Evolutionary conservation across 37 sponge, comb jelly and placozoan genomes (phyloP), one percentile per base, ranked within the genome.

Genomic region (Beroe forskalii): DNA sequence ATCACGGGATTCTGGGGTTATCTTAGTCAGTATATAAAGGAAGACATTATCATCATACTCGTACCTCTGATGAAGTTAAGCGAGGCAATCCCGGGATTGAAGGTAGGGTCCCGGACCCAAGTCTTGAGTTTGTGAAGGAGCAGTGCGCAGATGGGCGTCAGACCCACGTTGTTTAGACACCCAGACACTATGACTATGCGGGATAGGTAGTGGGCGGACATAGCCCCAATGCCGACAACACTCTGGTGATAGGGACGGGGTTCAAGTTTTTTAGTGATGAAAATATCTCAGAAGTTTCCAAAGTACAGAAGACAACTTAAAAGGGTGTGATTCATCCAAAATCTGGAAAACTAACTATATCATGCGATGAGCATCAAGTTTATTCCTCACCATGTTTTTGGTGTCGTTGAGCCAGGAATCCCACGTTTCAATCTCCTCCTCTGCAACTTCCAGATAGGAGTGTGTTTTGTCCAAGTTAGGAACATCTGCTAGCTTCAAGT

Each of bases 401-500:
- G 35, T 80, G 30, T 80, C 86, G 0, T 20, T 37, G 4, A 80
- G 20, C 86, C 86, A 80, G 28, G 86, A 44, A 1, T 80, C 86
- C 86, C 86, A 80, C 14, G 86, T 80, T 43, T 80, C 86, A 9
- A 80, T 41, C 28, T 80, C 86, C 30, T 80, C 55, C 28, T 80
- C 86, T 1, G 86, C 55, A 41, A 80, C 86, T 27, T 80, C 86
- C 55, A 80, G 55, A 43, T 80, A 80, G 4, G 55, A 41, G 30
- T 80, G 55, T 0, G 55, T 80, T 43, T 80, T 80, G 86, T 80
- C 86, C 8, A 80, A 27, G 55, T 41, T 80, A 17, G 86, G 86
- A 27, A 80, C 86, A 43, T 80, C 86, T 1, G 86, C 86, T 20
- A 80, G 31, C 40, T 80, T 80, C 86, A 80, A 80, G 20, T 80